Conservation (phyloP, 2,797 vertebrate genomes). For the Pseudomugil gertrudae region DNA sequence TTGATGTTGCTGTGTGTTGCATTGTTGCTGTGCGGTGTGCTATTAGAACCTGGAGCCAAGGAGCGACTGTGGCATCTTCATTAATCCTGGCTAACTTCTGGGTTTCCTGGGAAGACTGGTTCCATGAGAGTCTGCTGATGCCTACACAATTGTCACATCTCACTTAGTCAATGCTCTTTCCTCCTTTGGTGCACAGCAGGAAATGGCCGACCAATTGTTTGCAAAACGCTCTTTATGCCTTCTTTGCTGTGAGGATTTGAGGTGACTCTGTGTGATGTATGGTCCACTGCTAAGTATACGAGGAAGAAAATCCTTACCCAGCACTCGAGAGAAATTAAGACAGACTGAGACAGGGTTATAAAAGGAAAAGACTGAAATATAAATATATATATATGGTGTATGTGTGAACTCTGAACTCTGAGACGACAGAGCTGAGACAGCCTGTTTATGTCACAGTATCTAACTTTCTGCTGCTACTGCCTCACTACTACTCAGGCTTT, state of each 20-base stretch:
- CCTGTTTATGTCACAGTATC: no score
- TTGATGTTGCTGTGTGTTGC: conserved; percentile 41
- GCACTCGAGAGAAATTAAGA: conserved; percentile 43
- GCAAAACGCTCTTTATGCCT: conserved; percentile 74
- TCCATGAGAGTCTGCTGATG: conserved; percentile 68
- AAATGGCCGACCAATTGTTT: conserved; percentile 68
- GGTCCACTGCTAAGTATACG: conserved; percentile 60
- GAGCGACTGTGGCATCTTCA: conserved; percentile 79
- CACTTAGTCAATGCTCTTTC: conserved; percentile 62
- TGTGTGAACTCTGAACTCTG: no score
- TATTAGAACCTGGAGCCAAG: conserved; percentile 78
- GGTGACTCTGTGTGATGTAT: conserved; percentile 64
- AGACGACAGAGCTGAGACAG: no score
- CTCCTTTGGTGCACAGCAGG: conserved; percentile 52
- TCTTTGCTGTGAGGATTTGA: conserved; percentile 59
- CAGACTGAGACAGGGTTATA: neutral
- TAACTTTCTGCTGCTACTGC: no score
- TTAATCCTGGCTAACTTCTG: conserved; percentile 79
- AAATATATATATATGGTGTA: no score
- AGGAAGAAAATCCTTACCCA: conserved; percentile 56
- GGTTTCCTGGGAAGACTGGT: conserved; percentile 56
- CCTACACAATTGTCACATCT: conserved; percentile 71
- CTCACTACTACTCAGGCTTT: no score
- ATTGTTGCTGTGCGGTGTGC: conserved; percentile 67
- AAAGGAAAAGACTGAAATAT: no score